phyloP scores from a whole-genome alignment of 2,888 invertebrate genomes.

The Helicoverpa assulta region DNA sequence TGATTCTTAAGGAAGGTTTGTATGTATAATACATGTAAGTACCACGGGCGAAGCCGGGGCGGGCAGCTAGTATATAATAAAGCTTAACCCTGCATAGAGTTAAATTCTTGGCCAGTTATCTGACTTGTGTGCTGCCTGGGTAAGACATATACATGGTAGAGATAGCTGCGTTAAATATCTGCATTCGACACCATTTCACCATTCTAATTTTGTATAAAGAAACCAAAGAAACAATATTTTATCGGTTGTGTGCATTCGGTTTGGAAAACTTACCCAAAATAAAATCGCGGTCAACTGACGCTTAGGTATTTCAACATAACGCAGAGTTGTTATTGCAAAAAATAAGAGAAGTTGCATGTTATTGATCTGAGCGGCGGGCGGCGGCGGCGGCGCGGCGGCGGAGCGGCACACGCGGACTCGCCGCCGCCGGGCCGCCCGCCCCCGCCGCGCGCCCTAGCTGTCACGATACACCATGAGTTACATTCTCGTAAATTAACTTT shows the following conservation, averaged over 20 bases:
- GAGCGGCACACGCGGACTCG: constrained; percentile 56
- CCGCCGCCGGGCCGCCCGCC: constrained; percentile 65
- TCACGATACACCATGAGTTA: constrained; percentile 74
- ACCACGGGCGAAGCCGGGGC: too few relatives aligned
- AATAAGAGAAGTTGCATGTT: constrained; percentile 60
- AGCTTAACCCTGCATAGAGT: too few relatives aligned
- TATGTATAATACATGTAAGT: too few relatives aligned
- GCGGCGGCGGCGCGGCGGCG: constrained; percentile 59
- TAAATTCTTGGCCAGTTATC: too few relatives aligned
- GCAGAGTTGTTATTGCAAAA: constrained; percentile 44
- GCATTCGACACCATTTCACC: too few relatives aligned
- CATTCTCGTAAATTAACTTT: constrained; percentile 82
- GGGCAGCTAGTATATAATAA: too few relatives aligned
- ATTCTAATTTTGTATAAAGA: too few relatives aligned
- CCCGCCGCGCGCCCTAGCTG: constrained; percentile 64
- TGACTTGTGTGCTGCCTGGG: too few relatives aligned
- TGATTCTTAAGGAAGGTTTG: too few relatives aligned
- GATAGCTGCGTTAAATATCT: too few relatives aligned
- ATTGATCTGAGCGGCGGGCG: constrained; percentile 59
- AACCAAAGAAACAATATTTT: too few relatives aligned
- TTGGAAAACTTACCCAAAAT: neutral
- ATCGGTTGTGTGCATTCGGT: neutral
- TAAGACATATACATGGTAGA: too few relatives aligned
- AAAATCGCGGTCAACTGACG: constrained; percentile 22
- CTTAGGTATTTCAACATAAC: constrained; percentile 3